Evolutionary conservation across 2,888 invertebrate genomes (phyloP).

Genomic region (Calliphora vomitoria): DNA sequence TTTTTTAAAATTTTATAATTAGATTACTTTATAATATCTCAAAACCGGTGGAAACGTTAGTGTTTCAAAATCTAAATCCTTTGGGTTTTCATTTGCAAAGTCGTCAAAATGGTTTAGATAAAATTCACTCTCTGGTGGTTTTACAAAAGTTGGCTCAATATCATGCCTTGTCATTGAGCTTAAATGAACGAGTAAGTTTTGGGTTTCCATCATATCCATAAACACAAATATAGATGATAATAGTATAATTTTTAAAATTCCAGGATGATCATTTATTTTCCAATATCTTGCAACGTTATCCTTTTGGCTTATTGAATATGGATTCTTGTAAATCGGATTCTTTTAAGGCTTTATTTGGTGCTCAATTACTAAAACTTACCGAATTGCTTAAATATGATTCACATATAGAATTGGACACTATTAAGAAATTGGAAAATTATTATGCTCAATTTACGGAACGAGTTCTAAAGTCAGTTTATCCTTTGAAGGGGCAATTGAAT

Average conservation of each 20-base stretch:
- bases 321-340: constrained; percentile 80
- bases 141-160: constrained; percentile 85
- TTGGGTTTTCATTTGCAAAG: constrained; percentile 85
- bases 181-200: constrained; percentile 85
- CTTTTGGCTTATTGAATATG: constrained; percentile 80
- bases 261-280: constrained; percentile 76
- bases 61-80: constrained; percentile 84
- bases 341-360: constrained; percentile 81
- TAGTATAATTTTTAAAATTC: neutral
- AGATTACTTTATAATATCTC: constrained; percentile 81
- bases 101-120: constrained; percentile 86
- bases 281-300: constrained; percentile 78
- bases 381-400: constrained; percentile 77
- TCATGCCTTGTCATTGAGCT: constrained; percentile 86
- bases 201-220: too few species aligned
- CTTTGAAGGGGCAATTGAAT: constrained; percentile 78
- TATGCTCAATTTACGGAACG: constrained; percentile 80
- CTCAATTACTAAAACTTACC: constrained; percentile 80
- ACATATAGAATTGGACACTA: constrained; percentile 77
- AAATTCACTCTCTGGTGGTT: constrained; percentile 85
- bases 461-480: constrained; percentile 79
- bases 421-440: constrained; percentile 79
- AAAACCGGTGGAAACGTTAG: constrained; percentile 81
- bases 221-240: neutral
- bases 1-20: neutral